A percentile compares a stretch with the other conserved stretches of the same genome.
Conservation (phyloP, 2,113 vertebrate genomes). For the Gulo gulo region DNA sequence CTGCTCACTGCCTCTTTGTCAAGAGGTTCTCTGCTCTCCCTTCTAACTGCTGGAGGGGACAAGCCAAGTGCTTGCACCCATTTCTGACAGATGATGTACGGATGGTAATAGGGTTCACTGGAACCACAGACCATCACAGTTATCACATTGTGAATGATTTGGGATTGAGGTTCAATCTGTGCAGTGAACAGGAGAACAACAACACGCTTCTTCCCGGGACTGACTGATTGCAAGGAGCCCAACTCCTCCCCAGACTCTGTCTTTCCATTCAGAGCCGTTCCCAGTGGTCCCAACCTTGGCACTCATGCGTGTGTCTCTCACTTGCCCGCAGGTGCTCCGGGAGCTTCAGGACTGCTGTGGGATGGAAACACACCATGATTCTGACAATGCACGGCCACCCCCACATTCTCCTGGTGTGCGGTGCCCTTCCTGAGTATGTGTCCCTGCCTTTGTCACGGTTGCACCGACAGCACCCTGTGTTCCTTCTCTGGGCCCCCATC, state of each 20-base stretch:
- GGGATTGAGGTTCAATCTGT: not conserved
- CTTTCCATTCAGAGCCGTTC: rapidly evolving
- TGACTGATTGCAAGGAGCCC: rapidly evolving
- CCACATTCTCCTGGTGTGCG: no score
- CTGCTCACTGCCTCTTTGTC: not conserved
- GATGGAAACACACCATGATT: rapidly evolving
- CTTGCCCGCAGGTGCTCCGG: rapidly evolving
- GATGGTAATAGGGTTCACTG: rapidly evolving
- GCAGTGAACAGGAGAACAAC: not conserved
- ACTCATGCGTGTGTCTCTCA: not conserved
- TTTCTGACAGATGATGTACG: rapidly evolving
- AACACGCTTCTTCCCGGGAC: not conserved
- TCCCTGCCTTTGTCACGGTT: not conserved
- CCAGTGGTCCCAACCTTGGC: rapidly evolving
- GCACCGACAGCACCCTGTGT: no score
- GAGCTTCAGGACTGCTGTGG: not conserved
- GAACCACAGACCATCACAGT: not conserved
- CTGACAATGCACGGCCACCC: not conserved
- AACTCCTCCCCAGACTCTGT: rapidly evolving
- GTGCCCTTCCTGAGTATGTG: no score
- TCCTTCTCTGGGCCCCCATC: not conserved
- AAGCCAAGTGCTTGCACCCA: rapidly evolving
- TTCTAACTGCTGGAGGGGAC: not conserved
- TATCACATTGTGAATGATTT: rapidly evolving
- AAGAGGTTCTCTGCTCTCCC: not conserved